phyloP scores from a whole-genome alignment of 2,797 vertebrate species.

The Alcedo quadribrachys region DNA sequence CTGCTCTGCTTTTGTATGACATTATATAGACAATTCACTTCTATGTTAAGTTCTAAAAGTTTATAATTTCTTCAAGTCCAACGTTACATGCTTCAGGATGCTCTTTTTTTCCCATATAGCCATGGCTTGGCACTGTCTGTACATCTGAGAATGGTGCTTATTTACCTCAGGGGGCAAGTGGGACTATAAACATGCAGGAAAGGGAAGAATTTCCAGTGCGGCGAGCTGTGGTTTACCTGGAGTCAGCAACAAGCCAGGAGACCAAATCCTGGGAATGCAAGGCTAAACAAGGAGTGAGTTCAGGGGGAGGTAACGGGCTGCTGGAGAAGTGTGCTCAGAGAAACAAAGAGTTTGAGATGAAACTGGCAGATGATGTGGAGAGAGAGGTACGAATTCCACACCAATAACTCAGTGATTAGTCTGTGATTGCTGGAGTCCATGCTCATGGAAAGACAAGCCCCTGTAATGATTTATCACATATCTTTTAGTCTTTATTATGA shows the following conservation, averaged over 20 bases:
- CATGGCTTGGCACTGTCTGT: background rate
- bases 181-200: slow-evolving; percentile 5
- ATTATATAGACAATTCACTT: background rate
- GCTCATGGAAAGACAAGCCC: background rate
- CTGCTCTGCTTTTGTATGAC: background rate
- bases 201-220: slow-evolving; percentile 25
- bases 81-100: accelerated
- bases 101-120: background rate
- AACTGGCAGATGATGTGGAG: background rate
- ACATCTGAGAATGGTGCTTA: background rate
- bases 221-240: slow-evolving; percentile 13
- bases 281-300: background rate
- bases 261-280: slow-evolving; percentile 2
- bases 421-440: background rate
- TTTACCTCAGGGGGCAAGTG: background rate
- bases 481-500: background rate
- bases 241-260: background rate
- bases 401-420: background rate
- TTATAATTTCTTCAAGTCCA: background rate
- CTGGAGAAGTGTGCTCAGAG: background rate
- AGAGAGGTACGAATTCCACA: background rate
- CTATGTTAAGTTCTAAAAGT: background rate
- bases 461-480: accelerated
- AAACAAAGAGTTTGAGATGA: background rate
- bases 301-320: background rate